Percentiles rank a stretch among this genome's conserved stretches.
These are phyloP conservation scores for Dromaius novaehollandiae DNA, from an alignment of 2,113 vertebrate species.

Conservation along the genomic window DNA sequence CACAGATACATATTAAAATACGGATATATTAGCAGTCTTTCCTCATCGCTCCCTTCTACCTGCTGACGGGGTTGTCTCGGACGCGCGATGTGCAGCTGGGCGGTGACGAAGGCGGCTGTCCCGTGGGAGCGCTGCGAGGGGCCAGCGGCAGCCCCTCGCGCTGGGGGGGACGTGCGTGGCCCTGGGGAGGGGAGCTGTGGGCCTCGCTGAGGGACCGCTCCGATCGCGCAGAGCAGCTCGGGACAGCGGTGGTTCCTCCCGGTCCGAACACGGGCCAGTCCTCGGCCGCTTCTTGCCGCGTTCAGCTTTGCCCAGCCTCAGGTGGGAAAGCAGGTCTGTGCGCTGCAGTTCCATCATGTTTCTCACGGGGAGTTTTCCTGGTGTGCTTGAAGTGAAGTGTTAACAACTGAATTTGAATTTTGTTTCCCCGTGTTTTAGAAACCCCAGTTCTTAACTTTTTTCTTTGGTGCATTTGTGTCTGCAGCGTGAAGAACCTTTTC, in stretches of 20 bases:
- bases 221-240: not conserved
- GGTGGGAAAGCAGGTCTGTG: not conserved
- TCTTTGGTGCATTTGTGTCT: not conserved
- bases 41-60: not conserved
- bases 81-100: constrained; percentile 4
- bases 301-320: constrained; percentile 25
- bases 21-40: not conserved
- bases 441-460: not conserved
- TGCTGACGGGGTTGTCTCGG: not conserved
- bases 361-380: not conserved
- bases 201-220: not conserved
- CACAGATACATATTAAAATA: constrained; percentile 39
- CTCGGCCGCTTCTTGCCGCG: not conserved
- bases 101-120: not conserved
- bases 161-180: not conserved
- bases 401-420: constrained; percentile 5
- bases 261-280: not conserved
- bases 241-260: not conserved
- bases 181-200: not conserved
- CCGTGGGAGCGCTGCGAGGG: not conserved
- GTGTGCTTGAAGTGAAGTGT: not conserved
- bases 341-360: not conserved
- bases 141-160: not conserved
- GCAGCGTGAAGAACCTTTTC: not conserved
- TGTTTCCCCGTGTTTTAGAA: not conserved